Evolutionary conservation across 2,888 invertebrate species (phyloP), one percentile per base, ranked within the genome.

Genomic region (Diaperis boleti): DNA sequence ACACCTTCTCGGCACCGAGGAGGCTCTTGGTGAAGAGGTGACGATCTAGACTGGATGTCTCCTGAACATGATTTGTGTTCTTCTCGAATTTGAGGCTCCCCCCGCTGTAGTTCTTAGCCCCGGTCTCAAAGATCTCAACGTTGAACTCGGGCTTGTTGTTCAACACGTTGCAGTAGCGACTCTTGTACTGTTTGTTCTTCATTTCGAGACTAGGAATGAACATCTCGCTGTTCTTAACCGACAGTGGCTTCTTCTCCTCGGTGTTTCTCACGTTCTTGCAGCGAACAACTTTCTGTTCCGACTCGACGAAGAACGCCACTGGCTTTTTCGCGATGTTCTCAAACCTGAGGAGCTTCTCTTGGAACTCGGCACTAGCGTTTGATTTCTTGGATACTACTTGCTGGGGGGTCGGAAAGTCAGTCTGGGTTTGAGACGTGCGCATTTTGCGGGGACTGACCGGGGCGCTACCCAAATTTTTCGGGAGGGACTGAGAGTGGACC

Each of bases 151-250:
- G 78, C 68, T 80, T 81, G 62, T 82, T 82, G 64, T 82, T 82
- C 5, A 82, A 69, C n/a, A 81, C 78, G 60, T 81, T 82, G 57
- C 81, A 81, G 71, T 75, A 81, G 68, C 79, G 80, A 22, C 79
- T 84, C 79, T 83, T 85, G 62, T 87, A 86, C 67, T 86, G 85
- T 55, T 82, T 81, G 64, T 84, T 85, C 69, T 84, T 85, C 20
- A 84, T 78, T 64, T 86, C 84, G 63, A 82, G 72, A 22, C 76
- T 78, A 0, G 88, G 88, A 71, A 88, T 88, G 74, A 86, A 86
- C 81, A 87, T 87, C 8, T 79, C 78, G 22, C 62, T 63, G 15
- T 54, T 44, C 18, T 42, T 42, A 15, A 55, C 11, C 14, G 20
- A 11, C 18, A 31, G 14, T 45, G 66, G 66, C 35, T 67, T 61